These are phyloP conservation scores for Mycalesis mineus DNA, from an alignment of 2,888 invertebrate species.

Conservation along the genomic window DNA sequence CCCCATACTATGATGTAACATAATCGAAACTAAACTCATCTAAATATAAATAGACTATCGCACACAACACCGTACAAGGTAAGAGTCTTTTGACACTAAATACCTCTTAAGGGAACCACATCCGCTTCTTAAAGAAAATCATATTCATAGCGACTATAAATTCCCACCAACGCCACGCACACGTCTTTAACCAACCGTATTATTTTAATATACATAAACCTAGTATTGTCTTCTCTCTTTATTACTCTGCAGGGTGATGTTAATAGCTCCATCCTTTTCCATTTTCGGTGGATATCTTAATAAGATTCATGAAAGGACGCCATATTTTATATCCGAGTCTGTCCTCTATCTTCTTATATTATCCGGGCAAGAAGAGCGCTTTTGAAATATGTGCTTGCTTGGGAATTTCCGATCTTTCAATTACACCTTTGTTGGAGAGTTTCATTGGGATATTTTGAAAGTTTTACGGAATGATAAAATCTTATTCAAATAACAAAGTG, in stretches of 20 bases:
- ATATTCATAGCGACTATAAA: slow-evolving; percentile 76
- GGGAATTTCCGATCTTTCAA: slow-evolving; percentile 78
- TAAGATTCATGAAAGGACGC: slow-evolving; percentile 90
- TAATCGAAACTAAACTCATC: no score
- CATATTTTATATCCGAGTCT: slow-evolving; percentile 87
- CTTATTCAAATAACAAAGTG: slow-evolving; percentile 2
- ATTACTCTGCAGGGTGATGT: slow-evolving; percentile 31
- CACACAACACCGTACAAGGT: slow-evolving; percentile 24
- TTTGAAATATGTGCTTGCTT: slow-evolving; percentile 76
- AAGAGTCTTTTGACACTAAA: slow-evolving; percentile 55
- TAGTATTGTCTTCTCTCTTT: slow-evolving; percentile 42
- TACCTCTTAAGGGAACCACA: slow-evolving; percentile 58
- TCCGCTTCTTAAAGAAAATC: slow-evolving; percentile 72
- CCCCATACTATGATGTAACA: no score
- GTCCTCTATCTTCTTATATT: slow-evolving; percentile 80
- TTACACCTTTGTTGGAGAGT: slow-evolving; percentile 67
- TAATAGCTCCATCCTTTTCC: slow-evolving; percentile 53
- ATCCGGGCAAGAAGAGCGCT: slow-evolving; percentile 68
- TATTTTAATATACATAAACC: slow-evolving; percentile 77
- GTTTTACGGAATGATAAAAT: slow-evolving; percentile 19
- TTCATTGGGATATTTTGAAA: slow-evolving; percentile 33
- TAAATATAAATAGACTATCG: slow-evolving; percentile 14
- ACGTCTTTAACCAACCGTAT: slow-evolving; percentile 75
- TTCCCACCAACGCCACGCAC: slow-evolving; percentile 52
- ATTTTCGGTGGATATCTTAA: slow-evolving; percentile 86